These are phyloP conservation scores for Chelonia mydas DNA, from an alignment of 2,797 vertebrate genomes.

Conservation along the genomic window DNA sequence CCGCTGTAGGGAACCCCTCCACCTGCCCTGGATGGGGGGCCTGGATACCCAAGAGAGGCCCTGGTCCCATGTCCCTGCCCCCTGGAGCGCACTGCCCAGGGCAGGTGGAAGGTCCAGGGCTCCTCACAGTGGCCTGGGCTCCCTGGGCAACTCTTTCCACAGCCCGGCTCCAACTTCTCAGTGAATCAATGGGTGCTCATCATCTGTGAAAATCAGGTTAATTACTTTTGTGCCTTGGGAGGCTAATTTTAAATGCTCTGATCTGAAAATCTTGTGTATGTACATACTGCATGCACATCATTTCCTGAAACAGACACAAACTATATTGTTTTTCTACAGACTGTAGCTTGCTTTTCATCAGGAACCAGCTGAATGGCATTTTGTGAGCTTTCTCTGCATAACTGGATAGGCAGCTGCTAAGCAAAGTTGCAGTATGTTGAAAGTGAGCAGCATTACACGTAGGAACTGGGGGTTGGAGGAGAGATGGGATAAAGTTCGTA, in stretches of 20 bases:
- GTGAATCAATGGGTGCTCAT: not conserved
- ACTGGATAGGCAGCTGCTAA: not conserved
- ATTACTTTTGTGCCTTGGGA: not conserved
- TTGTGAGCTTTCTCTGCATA: not conserved
- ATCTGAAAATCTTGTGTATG: not conserved
- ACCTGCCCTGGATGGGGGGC: too few relatives aligned
- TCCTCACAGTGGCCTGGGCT: too few relatives aligned
- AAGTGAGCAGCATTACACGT: not conserved
- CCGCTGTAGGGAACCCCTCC: too few relatives aligned
- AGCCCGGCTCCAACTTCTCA: not conserved
- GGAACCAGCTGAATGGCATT: not conserved
- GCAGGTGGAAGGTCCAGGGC: too few relatives aligned
- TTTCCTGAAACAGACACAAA: not conserved
- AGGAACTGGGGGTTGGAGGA: not conserved
- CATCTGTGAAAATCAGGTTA: not conserved
- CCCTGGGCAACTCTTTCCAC: too few relatives aligned
- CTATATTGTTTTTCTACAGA: not conserved
- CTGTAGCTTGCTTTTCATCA: not conserved
- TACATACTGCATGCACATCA: not conserved
- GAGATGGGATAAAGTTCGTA: not conserved
- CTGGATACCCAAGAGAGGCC: too few relatives aligned
- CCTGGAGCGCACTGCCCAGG: too few relatives aligned
- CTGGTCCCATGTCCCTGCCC: too few relatives aligned
- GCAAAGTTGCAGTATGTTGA: not conserved
- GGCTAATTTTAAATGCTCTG: not conserved